Evolutionary conservation across 2,797 vertebrate species (phyloP), one percentile per base, ranked within the genome.

Genomic region (Gouania willdenowi): DNA sequence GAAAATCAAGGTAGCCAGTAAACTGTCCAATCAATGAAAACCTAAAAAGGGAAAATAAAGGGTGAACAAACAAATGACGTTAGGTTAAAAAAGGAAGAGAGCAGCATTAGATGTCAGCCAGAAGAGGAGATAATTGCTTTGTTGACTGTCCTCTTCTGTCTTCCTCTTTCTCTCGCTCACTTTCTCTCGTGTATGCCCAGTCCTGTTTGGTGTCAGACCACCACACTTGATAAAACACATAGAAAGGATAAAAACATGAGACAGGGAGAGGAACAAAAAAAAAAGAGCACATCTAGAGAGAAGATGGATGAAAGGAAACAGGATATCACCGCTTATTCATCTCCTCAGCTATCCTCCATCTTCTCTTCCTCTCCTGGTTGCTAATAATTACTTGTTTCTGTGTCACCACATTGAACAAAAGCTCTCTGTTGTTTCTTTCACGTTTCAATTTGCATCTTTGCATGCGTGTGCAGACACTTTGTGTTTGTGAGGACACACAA

Each of bases 41-140:
- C 14, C 37, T 40, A 55, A 64, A 50, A 32, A 12, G 6, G 42
- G 21, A 46, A 45, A 32, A n/a, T n/a, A 48, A 52, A 57, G 58
- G 52, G 41, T 43, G 51, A 71, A 66, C 8, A 50, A 51, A 66
- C 33, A 50, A 30, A 62, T 63, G 45, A 62, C 49, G 35, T 53
- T 62, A 23, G 1, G 7, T 8, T 23, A 19, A 19, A 19, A 19
- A 47, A 50, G 26, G 48, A 66, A 65, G 5, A 52, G 52, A 50
- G 41, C 61, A 38, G 69, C 41, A 31, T n/a, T 53, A 66, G 62
- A 66, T 66, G 77, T 75, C 66, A 79, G 56, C 36, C 30, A 34
- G 53, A 36, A 16, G 54, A 66, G 41, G 54, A 72, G 77, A 79
- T 82, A 75, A 81, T 79, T 67, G 60, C 60, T 63, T 68, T 75